A percentile compares a stretch with the other conserved stretches of the same genome.
Conservation (phyloP, 2,113 vertebrate species). For the Butastur rufipennis region DNA sequence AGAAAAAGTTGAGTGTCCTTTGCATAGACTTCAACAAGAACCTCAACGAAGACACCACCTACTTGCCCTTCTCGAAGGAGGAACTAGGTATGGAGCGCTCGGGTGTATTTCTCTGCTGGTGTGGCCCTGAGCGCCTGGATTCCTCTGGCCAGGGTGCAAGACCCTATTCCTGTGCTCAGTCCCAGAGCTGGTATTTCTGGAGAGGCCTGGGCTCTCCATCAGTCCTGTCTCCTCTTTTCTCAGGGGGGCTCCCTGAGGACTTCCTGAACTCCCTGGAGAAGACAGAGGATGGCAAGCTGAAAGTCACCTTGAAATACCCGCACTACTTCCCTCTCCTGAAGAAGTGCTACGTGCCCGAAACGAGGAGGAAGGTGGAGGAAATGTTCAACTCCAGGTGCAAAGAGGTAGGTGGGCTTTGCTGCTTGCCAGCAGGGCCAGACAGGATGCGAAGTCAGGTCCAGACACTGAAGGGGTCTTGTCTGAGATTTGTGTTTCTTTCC, state of each 20-base stretch:
- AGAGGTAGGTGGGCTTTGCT: constrained; percentile 71
- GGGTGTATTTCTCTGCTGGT: not conserved
- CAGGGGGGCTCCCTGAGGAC: constrained; percentile 94
- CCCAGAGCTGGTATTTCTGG: not conserved
- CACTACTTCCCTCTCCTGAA: constrained; percentile 98
- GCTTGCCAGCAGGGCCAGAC: not conserved
- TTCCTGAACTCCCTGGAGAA: constrained; percentile 91
- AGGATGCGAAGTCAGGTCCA: not conserved
- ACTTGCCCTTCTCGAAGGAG: constrained; percentile 81
- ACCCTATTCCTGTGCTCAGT: not conserved
- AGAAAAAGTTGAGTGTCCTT: constrained; percentile 89
- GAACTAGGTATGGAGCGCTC: constrained; percentile 79
- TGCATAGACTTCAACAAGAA: constrained; percentile 98
- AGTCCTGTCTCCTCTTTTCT: not conserved
- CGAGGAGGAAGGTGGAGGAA: constrained; percentile 84
- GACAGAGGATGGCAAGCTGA: constrained; percentile 80
- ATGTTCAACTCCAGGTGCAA: constrained; percentile 97
- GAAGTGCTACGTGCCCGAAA: constrained; percentile 92
- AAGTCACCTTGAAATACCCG: constrained; percentile 94
- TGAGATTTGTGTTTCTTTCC: not conserved
- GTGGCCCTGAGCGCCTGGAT: not conserved
- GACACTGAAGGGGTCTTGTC: fast-evolving
- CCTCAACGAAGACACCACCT: constrained; percentile 92
- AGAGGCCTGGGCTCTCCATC: not conserved
- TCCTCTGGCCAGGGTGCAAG: not conserved